These are phyloP conservation scores for Ploceus nigricollis DNA, from an alignment of 2,113 vertebrate genomes.

Conservation along the genomic window DNA sequence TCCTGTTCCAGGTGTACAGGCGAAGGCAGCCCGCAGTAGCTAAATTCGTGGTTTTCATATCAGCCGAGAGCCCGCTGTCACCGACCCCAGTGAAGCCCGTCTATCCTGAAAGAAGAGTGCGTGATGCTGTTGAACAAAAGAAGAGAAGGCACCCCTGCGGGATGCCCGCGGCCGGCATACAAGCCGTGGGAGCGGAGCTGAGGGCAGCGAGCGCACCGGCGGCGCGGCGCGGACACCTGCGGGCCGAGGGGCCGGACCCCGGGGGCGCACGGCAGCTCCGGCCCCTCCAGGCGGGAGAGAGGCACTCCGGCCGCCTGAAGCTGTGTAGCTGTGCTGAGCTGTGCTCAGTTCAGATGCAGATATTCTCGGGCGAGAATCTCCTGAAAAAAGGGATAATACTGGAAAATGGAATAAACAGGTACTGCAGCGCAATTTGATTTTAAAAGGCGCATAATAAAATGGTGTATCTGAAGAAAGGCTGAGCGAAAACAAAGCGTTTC, in stretches of 20 bases:
- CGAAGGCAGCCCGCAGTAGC: background rate
- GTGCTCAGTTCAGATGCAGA: background rate
- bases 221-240: conserved; percentile 43
- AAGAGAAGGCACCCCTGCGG: background rate
- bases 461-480: background rate
- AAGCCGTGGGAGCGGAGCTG: background rate
- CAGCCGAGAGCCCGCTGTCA: background rate
- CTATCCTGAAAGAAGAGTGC: background rate
- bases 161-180: background rate
- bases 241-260: conserved; percentile 1
- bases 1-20: background rate
- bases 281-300: background rate
- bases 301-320: background rate
- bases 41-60: background rate
- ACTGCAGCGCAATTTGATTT: background rate
- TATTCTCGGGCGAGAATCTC: background rate
- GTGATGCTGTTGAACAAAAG: background rate
- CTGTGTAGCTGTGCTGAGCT: background rate
- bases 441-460: fast-evolving
- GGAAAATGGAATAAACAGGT: background rate
- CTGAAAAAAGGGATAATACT: background rate
- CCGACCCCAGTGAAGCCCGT: background rate
- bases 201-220: background rate
- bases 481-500: background rate
- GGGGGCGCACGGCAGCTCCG: background rate